A percentile compares a stretch with the other conserved stretches of the same genome.
Evolutionary conservation across 2,113 vertebrate genomes (phyloP).

Genomic region (Acrocephalus arundinaceus): DNA sequence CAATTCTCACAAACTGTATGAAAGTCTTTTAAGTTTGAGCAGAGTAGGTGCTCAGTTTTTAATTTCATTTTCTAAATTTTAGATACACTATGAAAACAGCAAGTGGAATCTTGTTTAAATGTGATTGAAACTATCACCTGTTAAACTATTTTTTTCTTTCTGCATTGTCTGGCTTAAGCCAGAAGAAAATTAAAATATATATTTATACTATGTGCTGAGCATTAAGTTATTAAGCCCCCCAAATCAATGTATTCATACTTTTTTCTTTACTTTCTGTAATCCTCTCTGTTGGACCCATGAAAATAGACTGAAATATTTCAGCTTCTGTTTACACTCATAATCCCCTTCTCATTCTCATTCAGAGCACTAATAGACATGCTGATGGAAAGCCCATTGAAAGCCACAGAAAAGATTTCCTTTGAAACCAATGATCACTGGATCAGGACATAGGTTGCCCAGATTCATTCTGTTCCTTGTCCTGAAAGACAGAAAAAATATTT

Average conservation of each 20-base stretch:
- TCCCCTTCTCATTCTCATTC: constrained; percentile 28
- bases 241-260: constrained; percentile 35
- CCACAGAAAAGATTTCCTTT: neutral
- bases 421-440: neutral
- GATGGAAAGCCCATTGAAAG: neutral
- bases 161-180: neutral
- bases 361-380: neutral
- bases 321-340: constrained; percentile 36
- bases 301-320: constrained; percentile 43
- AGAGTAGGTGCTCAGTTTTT: neutral
- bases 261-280: constrained; percentile 50
- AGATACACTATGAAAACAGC: neutral
- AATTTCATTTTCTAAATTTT: neutral
- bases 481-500: neutral
- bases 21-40: neutral
- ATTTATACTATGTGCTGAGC: constrained; percentile 12
- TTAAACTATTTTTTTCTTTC: constrained; percentile 15
- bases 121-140: neutral
- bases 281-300: constrained; percentile 28
- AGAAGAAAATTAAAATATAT: constrained; percentile 39
- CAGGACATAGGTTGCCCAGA: neutral
- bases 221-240: constrained; percentile 26
- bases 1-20: neutral
- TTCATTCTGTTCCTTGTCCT: neutral
- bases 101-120: neutral